phyloP scores from a whole-genome alignment of 2,888 invertebrate genomes.

The Drosophila maculinotata region DNA sequence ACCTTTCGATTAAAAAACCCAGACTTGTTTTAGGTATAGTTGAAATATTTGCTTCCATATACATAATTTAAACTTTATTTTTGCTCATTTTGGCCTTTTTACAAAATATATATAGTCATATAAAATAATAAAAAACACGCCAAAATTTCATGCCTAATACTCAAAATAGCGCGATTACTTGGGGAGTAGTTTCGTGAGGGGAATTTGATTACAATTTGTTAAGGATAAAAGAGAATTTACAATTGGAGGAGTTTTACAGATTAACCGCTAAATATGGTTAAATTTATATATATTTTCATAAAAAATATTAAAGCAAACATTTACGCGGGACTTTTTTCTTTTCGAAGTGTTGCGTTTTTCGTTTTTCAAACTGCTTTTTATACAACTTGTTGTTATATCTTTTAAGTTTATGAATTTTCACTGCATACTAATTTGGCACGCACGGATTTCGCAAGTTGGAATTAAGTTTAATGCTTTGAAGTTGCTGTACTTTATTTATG shows the following conservation, averaged over 20 bases:
- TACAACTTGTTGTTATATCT: slow-evolving; percentile 41
- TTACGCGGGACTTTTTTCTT: slow-evolving; percentile 18
- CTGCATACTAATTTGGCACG: slow-evolving; percentile 73
- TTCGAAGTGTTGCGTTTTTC: slow-evolving; percentile 21
- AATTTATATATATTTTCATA: slow-evolving; percentile 47
- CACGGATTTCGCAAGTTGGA: slow-evolving; percentile 43
- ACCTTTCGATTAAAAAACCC: not conserved
- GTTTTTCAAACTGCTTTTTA: slow-evolving; percentile 62
- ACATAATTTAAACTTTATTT: slow-evolving; percentile 63
- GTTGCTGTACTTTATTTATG: slow-evolving; percentile 48
- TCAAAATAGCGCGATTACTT: slow-evolving; percentile 28
- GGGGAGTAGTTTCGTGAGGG: not conserved
- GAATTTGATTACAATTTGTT: slow-evolving; percentile 21
- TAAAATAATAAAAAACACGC: slow-evolving; percentile 30
- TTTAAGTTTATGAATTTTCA: slow-evolving; percentile 23
- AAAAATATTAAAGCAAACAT: slow-evolving; percentile 65
- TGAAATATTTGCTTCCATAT: slow-evolving; percentile 23
- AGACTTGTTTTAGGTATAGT: not conserved
- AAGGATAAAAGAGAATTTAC: slow-evolving; percentile 16
- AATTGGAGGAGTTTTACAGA: slow-evolving; percentile 45
- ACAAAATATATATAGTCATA: slow-evolving; percentile 55
- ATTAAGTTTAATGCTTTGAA: slow-evolving; percentile 45
- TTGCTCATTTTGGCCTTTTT: slow-evolving; percentile 62
- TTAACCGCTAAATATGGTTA: slow-evolving; percentile 18
- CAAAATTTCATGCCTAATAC: slow-evolving; percentile 34